Evolutionary conservation across 2,797 vertebrate genomes (phyloP).

Genomic region (Erpetoichthys calabaricus): DNA sequence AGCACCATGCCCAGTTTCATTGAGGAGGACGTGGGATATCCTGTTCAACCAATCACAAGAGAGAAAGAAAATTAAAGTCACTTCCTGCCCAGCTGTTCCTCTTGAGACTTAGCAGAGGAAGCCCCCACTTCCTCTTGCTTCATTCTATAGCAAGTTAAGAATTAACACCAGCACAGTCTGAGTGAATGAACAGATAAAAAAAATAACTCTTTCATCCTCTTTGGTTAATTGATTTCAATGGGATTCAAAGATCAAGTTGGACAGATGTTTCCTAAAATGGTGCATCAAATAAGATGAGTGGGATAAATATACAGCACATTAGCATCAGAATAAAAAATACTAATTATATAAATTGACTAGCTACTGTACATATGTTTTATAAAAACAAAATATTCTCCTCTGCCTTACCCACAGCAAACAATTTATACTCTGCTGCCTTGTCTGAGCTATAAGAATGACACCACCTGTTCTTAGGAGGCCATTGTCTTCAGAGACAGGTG

Average conservation of each 20-base stretch:
- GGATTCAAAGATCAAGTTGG: background rate
- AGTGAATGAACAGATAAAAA: slow-evolving; percentile 1
- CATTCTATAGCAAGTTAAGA: slow-evolving; percentile 15
- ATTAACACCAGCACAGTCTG: background rate
- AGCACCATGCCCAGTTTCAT: background rate
- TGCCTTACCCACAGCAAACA: too few species aligned
- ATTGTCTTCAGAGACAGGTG: too few species aligned
- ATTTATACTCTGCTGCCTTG: too few species aligned
- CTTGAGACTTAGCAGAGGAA: slow-evolving; percentile 57
- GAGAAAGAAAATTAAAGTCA: slow-evolving; percentile 52
- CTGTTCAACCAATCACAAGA: slow-evolving; percentile 48
- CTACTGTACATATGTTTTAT: too few species aligned
- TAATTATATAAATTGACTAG: too few species aligned
- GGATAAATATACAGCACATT: too few species aligned
- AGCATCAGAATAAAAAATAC: too few species aligned
- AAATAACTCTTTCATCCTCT: background rate
- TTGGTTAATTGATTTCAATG: background rate
- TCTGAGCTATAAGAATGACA: too few species aligned
- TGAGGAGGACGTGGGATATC: slow-evolving; percentile 55
- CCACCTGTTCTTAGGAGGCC: too few species aligned
- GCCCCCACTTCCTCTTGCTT: slow-evolving; percentile 55
- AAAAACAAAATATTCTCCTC: too few species aligned
- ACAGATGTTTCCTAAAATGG: too few species aligned
- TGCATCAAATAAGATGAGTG: too few species aligned
- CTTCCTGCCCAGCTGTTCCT: slow-evolving; percentile 80